These are phyloP conservation scores for Tangara arthus DNA, from an alignment of 2,797 vertebrate species.

Conservation along the genomic window DNA sequence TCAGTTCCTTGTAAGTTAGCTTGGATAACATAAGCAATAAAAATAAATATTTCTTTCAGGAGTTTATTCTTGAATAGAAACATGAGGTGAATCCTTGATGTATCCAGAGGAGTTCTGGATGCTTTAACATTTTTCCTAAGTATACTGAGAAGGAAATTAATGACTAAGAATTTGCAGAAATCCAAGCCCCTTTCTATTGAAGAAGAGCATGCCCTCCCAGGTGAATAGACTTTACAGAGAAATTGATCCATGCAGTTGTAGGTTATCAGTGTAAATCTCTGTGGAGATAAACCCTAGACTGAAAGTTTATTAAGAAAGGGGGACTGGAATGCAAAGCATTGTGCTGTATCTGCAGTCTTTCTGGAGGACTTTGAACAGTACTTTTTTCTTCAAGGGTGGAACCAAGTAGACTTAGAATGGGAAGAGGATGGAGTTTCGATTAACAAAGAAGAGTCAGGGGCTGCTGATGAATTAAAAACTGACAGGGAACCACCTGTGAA, in stretches of 20 bases:
- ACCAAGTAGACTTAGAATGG: not conserved
- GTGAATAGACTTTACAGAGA: not conserved
- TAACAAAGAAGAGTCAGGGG: not conserved
- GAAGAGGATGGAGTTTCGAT: not conserved
- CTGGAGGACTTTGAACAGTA: not conserved
- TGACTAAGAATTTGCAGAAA: not conserved
- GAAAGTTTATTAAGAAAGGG: not conserved
- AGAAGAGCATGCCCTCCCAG: not conserved
- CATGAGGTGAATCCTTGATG: not conserved
- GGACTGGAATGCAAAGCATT: not conserved
- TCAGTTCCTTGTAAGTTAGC: not conserved
- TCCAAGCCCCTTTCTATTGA: not conserved
- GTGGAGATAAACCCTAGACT: not conserved
- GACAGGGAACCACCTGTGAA: not conserved
- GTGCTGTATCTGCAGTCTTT: not conserved
- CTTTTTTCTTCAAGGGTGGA: not conserved
- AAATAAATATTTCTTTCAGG: not conserved
- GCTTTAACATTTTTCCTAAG: not conserved
- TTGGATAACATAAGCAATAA: not conserved
- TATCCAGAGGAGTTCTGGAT: not conserved
- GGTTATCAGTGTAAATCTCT: not conserved
- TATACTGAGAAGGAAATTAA: not conserved
- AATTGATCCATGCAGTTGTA: not conserved
- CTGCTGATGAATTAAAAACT: not conserved
- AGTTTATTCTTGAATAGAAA: not conserved